phyloP scores from a whole-genome alignment of 1,140 invertebrate genomes.

The Asbolus verrucosus region DNA sequence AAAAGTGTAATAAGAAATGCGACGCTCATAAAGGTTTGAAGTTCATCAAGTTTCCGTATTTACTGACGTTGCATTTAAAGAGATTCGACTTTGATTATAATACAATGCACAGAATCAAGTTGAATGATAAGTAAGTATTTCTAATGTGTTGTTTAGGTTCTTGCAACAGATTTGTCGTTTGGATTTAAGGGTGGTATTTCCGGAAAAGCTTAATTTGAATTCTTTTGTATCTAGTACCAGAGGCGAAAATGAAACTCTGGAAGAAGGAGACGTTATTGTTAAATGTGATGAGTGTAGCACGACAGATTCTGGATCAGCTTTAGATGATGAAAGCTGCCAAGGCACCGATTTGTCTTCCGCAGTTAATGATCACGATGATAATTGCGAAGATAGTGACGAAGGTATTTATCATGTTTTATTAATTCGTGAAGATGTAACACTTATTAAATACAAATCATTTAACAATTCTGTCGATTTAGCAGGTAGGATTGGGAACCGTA shows the following conservation, averaged over 20 bases:
- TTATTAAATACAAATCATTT: too few relatives aligned
- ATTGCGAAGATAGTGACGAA: slow-evolving; percentile 71
- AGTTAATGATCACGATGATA: slow-evolving; percentile 61
- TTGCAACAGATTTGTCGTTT: slow-evolving; percentile 17
- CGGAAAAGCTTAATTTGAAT: slow-evolving; percentile 85
- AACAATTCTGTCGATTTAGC: too few relatives aligned
- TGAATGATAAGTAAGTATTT: slow-evolving; percentile 86
- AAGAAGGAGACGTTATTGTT: slow-evolving; percentile 64
- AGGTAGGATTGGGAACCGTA: too few relatives aligned
- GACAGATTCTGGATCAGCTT: slow-evolving; percentile 76
- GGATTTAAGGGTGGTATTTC: slow-evolving; percentile 86
- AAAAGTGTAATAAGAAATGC: slow-evolving; percentile 89
- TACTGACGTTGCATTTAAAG: slow-evolving; percentile 90
- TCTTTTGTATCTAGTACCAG: slow-evolving; percentile 72
- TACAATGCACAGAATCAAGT: slow-evolving; percentile 88
- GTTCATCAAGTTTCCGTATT: slow-evolving; percentile 89
- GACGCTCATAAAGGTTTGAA: slow-evolving; percentile 94
- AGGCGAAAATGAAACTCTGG: slow-evolving; percentile 65
- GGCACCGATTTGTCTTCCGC: slow-evolving; percentile 65
- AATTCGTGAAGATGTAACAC: too few relatives aligned
- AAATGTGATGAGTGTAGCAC: slow-evolving; percentile 77
- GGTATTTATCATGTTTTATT: slow-evolving; percentile 55
- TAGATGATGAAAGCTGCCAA: slow-evolving; percentile 74
- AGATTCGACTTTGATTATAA: slow-evolving; percentile 93
- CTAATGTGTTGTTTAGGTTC: background rate